Conservation (phyloP, 1,140 invertebrate genomes). For the Saccostrea echinata region DNA sequence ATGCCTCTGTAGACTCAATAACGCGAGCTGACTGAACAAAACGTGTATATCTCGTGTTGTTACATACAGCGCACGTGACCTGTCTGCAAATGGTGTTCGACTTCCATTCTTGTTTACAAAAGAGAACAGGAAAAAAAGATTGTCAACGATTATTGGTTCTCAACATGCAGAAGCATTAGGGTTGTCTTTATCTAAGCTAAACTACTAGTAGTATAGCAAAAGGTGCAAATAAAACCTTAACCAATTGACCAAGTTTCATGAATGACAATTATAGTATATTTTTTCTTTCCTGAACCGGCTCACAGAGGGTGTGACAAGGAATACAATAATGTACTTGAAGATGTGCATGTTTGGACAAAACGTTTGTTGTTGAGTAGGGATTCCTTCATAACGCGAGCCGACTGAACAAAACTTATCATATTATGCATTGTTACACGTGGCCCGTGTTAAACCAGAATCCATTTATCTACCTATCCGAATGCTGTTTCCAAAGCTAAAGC, state of each 20-base stretch:
- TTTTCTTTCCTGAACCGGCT: too few relatives aligned
- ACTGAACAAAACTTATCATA: conserved; percentile 22
- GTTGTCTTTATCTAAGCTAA: not conserved
- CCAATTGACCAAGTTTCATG: not conserved
- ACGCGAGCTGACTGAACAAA: conserved; percentile 37
- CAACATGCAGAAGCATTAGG: too few relatives aligned
- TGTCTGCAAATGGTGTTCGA: conserved; percentile 1
- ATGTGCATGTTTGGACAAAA: not conserved
- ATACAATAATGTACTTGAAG: not conserved
- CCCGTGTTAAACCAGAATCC: conserved; percentile 10
- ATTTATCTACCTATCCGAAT: not conserved
- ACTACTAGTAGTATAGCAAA: not conserved
- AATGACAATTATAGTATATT: too few relatives aligned
- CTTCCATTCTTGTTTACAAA: not conserved
- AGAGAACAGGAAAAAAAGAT: too few relatives aligned
- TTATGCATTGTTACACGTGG: conserved; percentile 15
- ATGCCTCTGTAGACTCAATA: conserved; percentile 11
- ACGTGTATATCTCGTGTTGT: conserved; percentile 11
- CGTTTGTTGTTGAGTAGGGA: not conserved
- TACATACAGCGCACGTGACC: conserved; percentile 26
- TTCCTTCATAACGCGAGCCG: conserved; percentile 1
- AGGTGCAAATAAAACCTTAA: not conserved
- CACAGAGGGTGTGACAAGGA: too few relatives aligned
- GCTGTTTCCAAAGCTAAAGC: too few relatives aligned
- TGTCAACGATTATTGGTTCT: too few relatives aligned